Evolutionary conservation across 2,113 vertebrate species (phyloP).

Genomic region (Nesospiza acunhae): DNA sequence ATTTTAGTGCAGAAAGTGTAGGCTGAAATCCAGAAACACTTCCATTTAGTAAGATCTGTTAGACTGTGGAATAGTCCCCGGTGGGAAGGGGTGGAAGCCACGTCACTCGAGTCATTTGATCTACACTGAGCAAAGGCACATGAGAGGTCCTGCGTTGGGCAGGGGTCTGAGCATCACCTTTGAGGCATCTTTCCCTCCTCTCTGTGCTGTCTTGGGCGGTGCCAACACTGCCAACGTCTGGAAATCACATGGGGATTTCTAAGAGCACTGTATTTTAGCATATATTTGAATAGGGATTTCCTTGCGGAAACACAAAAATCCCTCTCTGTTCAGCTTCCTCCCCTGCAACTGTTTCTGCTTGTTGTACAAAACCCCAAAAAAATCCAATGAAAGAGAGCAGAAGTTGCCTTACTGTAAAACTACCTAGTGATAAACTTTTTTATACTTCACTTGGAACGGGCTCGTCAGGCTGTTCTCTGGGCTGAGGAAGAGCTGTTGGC

Average conservation of each 20-base stretch:
- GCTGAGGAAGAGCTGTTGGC: conserved; percentile 48
- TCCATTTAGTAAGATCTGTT: neutral
- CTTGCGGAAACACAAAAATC: neutral
- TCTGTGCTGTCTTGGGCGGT: neutral
- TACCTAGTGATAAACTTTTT: conserved; percentile 40
- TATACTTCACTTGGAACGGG: conserved; percentile 17
- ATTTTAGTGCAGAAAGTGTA: neutral
- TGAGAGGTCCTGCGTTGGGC: neutral
- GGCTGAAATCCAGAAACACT: conserved; percentile 6
- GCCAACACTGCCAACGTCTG: neutral
- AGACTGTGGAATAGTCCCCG: neutral
- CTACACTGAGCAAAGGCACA: accelerated
- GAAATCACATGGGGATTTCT: neutral
- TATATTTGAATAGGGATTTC: conserved; percentile 36
- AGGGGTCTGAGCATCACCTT: neutral
- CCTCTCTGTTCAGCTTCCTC: neutral
- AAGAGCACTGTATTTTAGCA: neutral
- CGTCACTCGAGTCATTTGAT: accelerated
- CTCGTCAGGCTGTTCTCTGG: neutral
- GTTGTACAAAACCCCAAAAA: neutral
- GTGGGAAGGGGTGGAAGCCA: neutral
- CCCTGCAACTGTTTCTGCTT: neutral
- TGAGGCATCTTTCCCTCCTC: neutral
- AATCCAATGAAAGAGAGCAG: neutral
- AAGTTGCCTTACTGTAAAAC: conserved; percentile 9